Conservation (phyloP, 1,140 invertebrate species). For the Oreohelix idahoensis region DNA sequence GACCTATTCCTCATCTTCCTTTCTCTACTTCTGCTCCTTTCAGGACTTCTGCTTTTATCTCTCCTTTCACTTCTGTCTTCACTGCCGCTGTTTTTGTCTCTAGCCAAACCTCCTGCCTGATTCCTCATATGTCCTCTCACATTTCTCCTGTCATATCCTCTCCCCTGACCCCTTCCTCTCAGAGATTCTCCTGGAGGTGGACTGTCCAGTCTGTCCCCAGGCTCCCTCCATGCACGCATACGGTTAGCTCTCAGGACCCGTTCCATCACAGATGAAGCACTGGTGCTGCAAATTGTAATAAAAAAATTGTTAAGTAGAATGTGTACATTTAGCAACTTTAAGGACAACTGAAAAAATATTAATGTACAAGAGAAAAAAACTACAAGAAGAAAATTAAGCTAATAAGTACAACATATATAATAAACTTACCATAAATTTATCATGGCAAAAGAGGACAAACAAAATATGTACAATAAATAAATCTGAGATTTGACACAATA, state of each 20-base stretch:
- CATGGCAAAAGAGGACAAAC: too few species aligned
- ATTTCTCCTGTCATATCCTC: background rate
- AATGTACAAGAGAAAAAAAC: too few species aligned
- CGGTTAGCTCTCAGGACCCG: conserved; percentile 33
- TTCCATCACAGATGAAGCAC: conserved; percentile 29
- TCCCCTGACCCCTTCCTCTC: background rate
- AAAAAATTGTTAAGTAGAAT: too few species aligned
- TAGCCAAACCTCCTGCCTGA: background rate
- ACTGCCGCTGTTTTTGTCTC: background rate
- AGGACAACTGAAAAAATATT: too few species aligned
- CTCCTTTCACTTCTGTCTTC: background rate
- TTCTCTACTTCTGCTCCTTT: background rate
- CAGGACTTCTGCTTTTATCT: background rate
- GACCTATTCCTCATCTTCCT: background rate
- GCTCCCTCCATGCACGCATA: conserved; percentile 38
- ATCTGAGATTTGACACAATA: too few species aligned
- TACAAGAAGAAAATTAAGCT: too few species aligned
- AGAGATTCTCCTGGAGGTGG: background rate
- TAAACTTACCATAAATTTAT: too few species aligned
- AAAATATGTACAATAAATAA: too few species aligned
- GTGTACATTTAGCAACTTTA: too few species aligned
- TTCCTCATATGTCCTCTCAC: background rate
- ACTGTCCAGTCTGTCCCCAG: conserved; percentile 21
- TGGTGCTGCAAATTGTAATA: background rate
- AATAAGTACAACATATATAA: too few species aligned